Conservation (phyloP, 2,888 invertebrate genomes). For the Papilio demoleus region DNA sequence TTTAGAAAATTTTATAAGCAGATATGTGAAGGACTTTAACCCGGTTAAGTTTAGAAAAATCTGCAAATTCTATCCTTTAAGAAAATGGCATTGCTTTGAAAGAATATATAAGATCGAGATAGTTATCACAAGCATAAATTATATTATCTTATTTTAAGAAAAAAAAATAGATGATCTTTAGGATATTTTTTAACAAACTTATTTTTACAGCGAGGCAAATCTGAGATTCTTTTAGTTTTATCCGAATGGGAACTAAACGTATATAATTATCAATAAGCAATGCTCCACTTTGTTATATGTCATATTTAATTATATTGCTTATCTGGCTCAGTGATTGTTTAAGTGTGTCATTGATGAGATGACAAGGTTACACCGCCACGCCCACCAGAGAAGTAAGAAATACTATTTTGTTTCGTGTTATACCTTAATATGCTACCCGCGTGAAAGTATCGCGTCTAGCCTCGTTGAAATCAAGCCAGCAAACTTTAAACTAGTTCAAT, state of each 20-base stretch:
- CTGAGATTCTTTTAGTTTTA: neutral
- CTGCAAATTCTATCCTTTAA: no score
- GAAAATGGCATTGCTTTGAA: no score
- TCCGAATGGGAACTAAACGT: neutral
- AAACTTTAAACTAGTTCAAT: conserved; percentile 21
- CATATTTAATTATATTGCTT: conserved; percentile 32
- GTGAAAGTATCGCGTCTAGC: conserved; percentile 13
- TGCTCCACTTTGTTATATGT: conserved; percentile 18
- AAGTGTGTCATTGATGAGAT: conserved; percentile 40
- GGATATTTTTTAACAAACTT: no score
- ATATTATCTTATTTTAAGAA: neutral
- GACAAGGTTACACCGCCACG: conserved; percentile 38
- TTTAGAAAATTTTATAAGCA: conserved; percentile 13
- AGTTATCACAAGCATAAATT: neutral
- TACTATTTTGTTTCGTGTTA: neutral
- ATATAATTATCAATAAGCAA: neutral
- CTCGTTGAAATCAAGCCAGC: conserved; percentile 30
- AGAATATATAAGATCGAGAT: neutral
- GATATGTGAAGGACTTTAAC: conserved; percentile 9
- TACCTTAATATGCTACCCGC: neutral
- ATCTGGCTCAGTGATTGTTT: conserved; percentile 36
- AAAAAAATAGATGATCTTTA: neutral
- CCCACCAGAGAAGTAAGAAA: conserved; percentile 29
- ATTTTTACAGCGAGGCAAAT: neutral
- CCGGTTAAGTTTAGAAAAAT: conserved; percentile 19